Conservation (phyloP, 2,888 invertebrate species). For the Acrocera orbiculus region DNA sequence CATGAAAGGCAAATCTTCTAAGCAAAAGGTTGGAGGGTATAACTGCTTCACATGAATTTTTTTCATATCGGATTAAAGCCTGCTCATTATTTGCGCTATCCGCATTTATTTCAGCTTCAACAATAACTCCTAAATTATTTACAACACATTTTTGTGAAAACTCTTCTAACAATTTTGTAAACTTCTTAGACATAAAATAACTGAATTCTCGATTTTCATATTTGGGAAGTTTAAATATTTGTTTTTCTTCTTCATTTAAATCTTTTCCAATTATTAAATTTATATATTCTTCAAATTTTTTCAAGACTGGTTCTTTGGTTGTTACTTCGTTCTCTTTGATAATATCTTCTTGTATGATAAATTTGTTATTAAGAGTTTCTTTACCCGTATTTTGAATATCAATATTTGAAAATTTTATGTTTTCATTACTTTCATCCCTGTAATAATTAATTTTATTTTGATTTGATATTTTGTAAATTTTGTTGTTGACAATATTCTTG, state of each 20-base stretch:
- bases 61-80: constrained; percentile 58
- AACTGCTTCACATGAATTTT: constrained; percentile 50
- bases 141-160: constrained; percentile 31
- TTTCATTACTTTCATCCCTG: too few relatives aligned
- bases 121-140: constrained; percentile 22
- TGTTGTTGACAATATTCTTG: too few relatives aligned
- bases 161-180: constrained; percentile 40
- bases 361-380: too few relatives aligned
- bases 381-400: too few relatives aligned
- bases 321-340: too few relatives aligned
- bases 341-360: too few relatives aligned
- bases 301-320: constrained; percentile 1
- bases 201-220: constrained; percentile 18
- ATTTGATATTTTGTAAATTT: too few relatives aligned
- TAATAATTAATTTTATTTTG: too few relatives aligned
- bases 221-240: constrained; percentile 4
- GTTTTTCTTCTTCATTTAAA: constrained; percentile 7
- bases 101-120: constrained; percentile 61
- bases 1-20: constrained; percentile 73
- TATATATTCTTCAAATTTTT: constrained; percentile 16
- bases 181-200: constrained; percentile 35
- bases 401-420: too few relatives aligned
- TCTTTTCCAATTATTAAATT: constrained; percentile 20
- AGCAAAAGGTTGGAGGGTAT: constrained; percentile 48
- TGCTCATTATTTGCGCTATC: constrained; percentile 68